Evolutionary conservation across 2,113 vertebrate species (phyloP), one percentile per base, ranked within the genome.

Genomic region (Lichenostomus cassidix): DNA sequence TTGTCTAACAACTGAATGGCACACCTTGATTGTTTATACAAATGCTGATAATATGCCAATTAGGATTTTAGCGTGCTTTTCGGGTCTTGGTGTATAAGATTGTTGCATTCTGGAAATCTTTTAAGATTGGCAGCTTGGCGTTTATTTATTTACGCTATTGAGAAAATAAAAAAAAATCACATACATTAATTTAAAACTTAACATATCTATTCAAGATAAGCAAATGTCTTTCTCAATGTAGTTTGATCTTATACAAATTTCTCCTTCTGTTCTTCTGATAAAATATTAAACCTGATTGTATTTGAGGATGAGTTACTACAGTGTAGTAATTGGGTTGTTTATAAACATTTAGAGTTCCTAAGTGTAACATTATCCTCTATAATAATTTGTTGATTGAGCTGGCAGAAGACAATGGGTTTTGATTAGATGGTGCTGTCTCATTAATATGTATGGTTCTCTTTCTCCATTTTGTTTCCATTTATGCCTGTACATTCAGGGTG

Each of bases 371-470:
- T 96, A 96, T 93, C 84, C 91, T 96, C 69, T 90, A 37, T 93
- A 92, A 84, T 78, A 95, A 96, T 97, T 94, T 94, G 53, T 97
- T 97, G 90, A 97, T 95, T 97, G 91, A 97, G 83, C 58, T 94
- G 83, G 83, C 71, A 69, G 56, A 92, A 96, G 44, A 95, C 62
- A 97, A 96, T 94, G 83, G 50, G 11, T 75, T 96, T 79, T 97
- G 90, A 97, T 96, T 97, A 96, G 89, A 83, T 94, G 47, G 42
- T 95, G 52, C 15, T 78, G 33, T 89, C 64, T 96, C 73, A 96
- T 97, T 97, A 96, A 96, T 94, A 97, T 93, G 71, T 82, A 96
- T 95, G 27, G 11, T 46, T 95, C 63, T 89, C 37, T 83, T 94
- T 94, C 70, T 90, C 67, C 84, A 73, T 92, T 95, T 89, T 93